phyloP scores from a whole-genome alignment of 2,888 invertebrate species.

The Cheilosia variabilis region DNA sequence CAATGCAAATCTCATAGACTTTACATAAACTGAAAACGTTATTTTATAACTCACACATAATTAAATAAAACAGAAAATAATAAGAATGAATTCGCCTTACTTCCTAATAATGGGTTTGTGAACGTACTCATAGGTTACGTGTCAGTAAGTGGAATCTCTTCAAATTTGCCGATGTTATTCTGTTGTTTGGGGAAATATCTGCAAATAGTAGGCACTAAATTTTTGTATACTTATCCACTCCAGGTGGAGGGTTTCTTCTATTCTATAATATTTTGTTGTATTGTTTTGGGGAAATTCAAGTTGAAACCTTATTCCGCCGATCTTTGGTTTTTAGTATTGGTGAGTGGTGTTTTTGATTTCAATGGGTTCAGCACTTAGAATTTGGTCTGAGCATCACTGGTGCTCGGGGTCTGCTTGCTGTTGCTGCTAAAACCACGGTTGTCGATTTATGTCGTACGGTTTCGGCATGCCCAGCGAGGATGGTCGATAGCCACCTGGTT shows the following conservation, averaged over 20 bases:
- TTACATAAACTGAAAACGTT: constrained; percentile 56
- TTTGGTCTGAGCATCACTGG: constrained; percentile 50
- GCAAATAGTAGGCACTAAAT: constrained; percentile 72
- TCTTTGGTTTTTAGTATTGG: constrained; percentile 68
- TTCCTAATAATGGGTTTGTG: constrained; percentile 27
- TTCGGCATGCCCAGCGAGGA: constrained; percentile 87
- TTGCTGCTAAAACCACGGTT: constrained; percentile 87
- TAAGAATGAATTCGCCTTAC: constrained; percentile 22
- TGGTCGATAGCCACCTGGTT: constrained; percentile 86
- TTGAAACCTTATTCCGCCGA: constrained; percentile 72
- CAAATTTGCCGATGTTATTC: constrained; percentile 43
- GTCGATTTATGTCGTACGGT: constrained; percentile 89
- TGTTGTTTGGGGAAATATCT: constrained; percentile 34
- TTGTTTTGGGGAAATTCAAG: constrained; percentile 56
- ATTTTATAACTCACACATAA: constrained; percentile 64
- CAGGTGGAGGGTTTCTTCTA: constrained; percentile 25
- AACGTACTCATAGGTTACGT: constrained; percentile 36
- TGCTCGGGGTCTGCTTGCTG: constrained; percentile 48
- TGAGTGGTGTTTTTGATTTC: constrained; percentile 47
- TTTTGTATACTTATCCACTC: constrained; percentile 63
- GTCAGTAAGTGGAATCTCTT: constrained; percentile 54
- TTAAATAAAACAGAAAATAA: constrained; percentile 33
- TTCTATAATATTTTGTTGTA: constrained; percentile 8
- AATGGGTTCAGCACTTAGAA: constrained; percentile 30
- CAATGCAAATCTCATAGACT: constrained; percentile 60